Conservation (phyloP, 2,797 vertebrate genomes). For the Odontamblyopus lacepedii region DNA sequence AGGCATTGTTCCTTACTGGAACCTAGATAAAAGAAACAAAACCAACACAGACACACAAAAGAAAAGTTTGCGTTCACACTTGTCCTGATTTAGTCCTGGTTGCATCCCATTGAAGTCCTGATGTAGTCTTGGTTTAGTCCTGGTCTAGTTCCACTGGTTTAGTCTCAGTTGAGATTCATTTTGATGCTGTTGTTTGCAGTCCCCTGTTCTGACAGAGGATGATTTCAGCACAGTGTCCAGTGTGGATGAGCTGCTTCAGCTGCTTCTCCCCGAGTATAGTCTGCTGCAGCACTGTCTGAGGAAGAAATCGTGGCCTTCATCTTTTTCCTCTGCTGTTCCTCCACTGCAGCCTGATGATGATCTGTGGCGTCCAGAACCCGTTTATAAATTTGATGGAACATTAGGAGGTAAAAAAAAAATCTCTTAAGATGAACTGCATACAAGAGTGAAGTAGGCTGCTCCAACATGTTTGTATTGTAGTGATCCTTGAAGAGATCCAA, state of each 20-base stretch:
- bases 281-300: slow-evolving; percentile 75
- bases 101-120: too few relatives aligned
- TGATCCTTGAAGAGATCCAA: slow-evolving; percentile 76
- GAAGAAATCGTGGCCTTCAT: slow-evolving; percentile 54
- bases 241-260: slow-evolving; percentile 72
- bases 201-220: slow-evolving; percentile 42
- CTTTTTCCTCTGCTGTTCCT: slow-evolving; percentile 43
- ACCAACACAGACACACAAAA: too few relatives aligned
- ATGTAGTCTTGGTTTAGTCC: too few relatives aligned
- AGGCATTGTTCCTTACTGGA: too few relatives aligned
- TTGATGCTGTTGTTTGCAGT: slow-evolving; percentile 25
- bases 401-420: slow-evolving; percentile 58
- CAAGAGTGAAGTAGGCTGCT: not conserved
- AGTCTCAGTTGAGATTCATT: not conserved
- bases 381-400: slow-evolving; percentile 61
- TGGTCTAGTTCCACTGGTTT: not conserved
- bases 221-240: slow-evolving; percentile 60
- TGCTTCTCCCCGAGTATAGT: slow-evolving; percentile 74
- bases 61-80: too few relatives aligned
- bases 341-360: slow-evolving; percentile 22
- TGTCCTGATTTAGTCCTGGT: too few relatives aligned
- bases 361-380: slow-evolving; percentile 63
- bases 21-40: too few relatives aligned
- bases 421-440: not conserved
- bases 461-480: slow-evolving; percentile 43